Evolutionary conservation across 1,140 invertebrate genomes (phyloP).

Genomic region (Heterodera carotae): DNA sequence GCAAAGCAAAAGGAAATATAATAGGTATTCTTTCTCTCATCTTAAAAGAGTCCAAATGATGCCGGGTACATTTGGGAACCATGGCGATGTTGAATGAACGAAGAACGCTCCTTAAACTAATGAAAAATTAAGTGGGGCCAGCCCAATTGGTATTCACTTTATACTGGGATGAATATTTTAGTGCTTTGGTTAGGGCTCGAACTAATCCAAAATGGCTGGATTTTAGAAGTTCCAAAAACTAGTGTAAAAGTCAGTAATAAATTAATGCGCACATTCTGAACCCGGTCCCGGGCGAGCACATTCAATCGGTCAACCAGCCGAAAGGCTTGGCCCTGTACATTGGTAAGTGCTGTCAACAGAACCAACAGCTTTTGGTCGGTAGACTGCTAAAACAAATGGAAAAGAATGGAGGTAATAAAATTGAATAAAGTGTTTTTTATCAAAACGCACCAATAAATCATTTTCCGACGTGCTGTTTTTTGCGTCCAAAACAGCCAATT

Average conservation of each 20-base stretch:
- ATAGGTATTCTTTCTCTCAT: no score
- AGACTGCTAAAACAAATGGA: slow-evolving; percentile 30
- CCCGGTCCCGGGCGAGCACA: slow-evolving; percentile 3
- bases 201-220: no score
- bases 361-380: slow-evolving; percentile 48
- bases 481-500: slow-evolving; percentile 30
- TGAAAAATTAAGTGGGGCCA: no score
- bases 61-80: background rate
- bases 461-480: slow-evolving; percentile 13
- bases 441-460: slow-evolving; percentile 18
- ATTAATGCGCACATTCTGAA: slow-evolving; percentile 10
- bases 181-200: no score
- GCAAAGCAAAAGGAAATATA: no score
- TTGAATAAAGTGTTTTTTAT: slow-evolving; percentile 13
- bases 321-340: slow-evolving; percentile 34
- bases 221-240: background rate
- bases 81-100: slow-evolving; percentile 1
- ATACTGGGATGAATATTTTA: no score
- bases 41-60: background rate
- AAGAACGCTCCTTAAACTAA: slow-evolving; percentile 14
- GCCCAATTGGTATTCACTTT: no score
- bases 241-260: background rate
- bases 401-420: background rate
- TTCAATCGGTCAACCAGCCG: slow-evolving; percentile 15
- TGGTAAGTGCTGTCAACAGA: slow-evolving; percentile 39